Evolutionary conservation across 2,888 invertebrate species (phyloP), one percentile per base, ranked within the genome.

Genomic region (Atrina japonica): DNA sequence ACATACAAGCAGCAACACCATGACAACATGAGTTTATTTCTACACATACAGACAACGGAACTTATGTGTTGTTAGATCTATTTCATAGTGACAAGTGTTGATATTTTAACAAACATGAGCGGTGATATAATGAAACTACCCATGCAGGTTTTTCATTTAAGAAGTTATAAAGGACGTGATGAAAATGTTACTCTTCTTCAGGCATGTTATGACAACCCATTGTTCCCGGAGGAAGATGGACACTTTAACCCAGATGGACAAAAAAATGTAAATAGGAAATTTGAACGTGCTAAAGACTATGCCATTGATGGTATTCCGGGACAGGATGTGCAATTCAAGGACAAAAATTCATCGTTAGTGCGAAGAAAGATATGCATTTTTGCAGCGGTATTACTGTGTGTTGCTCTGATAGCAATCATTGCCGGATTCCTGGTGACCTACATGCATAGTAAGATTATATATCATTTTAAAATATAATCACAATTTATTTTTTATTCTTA

Each of bases 151-250:
- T 70, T 81, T 60, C 67, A 73, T 50, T 68, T 77, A 53, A 63
- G 72, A 75, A 68, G 76, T 73, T 49, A 71, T 76, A 59, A 78
- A 61, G 75, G 78, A 59, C 53, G 77, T 78, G 84, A 84, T 68
- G 85, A 85, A 67, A 76, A 75, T 77, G 75, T 84, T 63, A 84
- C 78, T 83, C 78, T 86, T 74, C 83, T 85, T 69, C 85, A 86
- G 86, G 86, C 85, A 21, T 86, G 85, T 69, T 86, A 85, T 70
- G 86, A 86, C 75, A 86, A 86, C 76, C 83, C 85, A 27, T 76
- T 85, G 63, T 86, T 85, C 59, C 79, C 82, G 60, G 83, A 84
- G 65, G 82, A 83, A 30, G 76, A 76, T 66, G 78, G 47, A 59
- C 70, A 58, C 69, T 76, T 47, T 49, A 45, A 30, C 23, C 60